Evolutionary conservation across 2,797 vertebrate species (phyloP), one percentile per base, ranked within the genome.

Genomic region (Odontamblyopus rebecca): DNA sequence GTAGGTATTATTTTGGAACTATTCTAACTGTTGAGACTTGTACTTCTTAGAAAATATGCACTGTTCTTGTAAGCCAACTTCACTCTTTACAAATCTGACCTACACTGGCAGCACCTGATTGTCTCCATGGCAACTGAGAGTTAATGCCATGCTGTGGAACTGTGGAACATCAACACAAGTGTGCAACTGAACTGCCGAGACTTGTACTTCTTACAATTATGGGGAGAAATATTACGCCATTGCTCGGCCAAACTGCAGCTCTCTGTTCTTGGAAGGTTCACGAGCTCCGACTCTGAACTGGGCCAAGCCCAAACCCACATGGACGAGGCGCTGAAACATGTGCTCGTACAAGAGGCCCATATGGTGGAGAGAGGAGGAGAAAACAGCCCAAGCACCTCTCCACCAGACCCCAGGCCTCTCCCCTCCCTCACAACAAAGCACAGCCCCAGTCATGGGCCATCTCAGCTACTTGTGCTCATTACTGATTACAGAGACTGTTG

Each of bases 301-400:
- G 66, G 74, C 53, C 18, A 3, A n/a, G 61, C 73, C 64, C 67
- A 77, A 62, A 57, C 57, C 70, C 71, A 27, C 68, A 50, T 13
- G 56, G 73, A 69, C 73, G 69, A 76, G 77, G 81, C 54, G 78
- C 64, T 56, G 75, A 67, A 77, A 69, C 72, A 63, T 81, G 79
- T 79, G 80, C 70, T 83, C 74, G 73, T 78, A 81, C 78, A 77
- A 77, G 76, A 78, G 70, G 32, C 69, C 73, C 82, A 82, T 84
- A 82, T 84, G 77, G 79, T 74, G 60, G 70, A 41, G 26, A 78
- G 70, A 74, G 68, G 69, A 53, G 9, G 26, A 73, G 73, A 73
- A 71, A 74, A 80, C 68, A 50, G 67, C 77, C 67, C 12, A 61
- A 83, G 77, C 72, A 77, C 64, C 67, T 74, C 75, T 76, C 74